Evolutionary conservation across 92 coral and sea anemone species (phyloP).

Genomic region (Paragorgia papillata): DNA sequence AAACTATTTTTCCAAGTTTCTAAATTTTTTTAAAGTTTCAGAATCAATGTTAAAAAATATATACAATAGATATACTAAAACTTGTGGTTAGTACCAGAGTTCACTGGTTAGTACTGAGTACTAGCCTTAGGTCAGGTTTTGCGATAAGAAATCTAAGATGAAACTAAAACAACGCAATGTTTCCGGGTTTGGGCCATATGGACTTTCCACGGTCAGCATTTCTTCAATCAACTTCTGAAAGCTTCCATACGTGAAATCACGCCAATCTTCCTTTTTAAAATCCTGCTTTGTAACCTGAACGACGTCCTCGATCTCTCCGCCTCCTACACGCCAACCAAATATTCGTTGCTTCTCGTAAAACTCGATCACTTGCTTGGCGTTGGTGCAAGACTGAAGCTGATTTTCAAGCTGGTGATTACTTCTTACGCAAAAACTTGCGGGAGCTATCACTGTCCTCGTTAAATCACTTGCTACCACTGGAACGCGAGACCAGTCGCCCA

Average conservation of each 20-base stretch:
- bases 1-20: no score
- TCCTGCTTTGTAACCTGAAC: constrained; percentile 70
- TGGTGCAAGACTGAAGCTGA: constrained; percentile 61
- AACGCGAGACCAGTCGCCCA: constrained; percentile 73
- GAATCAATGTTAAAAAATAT: no score
- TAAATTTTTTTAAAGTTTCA: no score
- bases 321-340: constrained; percentile 72
- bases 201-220: constrained; percentile 57
- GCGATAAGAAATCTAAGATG: no score
- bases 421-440: constrained; percentile 64
- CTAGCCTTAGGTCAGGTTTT: no score
- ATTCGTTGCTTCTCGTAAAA: constrained; percentile 69
- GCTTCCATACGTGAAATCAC: constrained; percentile 62
- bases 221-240: constrained; percentile 60
- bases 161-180: no score
- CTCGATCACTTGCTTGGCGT: constrained; percentile 70
- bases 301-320: constrained; percentile 85
- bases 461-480: constrained; percentile 57
- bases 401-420: constrained; percentile 52
- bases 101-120: no score
- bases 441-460: constrained; percentile 69
- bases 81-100: no score
- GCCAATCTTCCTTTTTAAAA: constrained; percentile 83
- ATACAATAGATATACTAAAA: no score
- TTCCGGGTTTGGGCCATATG: no score